Conservation (phyloP, 2,888 invertebrate species). For the Entomobrya multifasciata region DNA sequence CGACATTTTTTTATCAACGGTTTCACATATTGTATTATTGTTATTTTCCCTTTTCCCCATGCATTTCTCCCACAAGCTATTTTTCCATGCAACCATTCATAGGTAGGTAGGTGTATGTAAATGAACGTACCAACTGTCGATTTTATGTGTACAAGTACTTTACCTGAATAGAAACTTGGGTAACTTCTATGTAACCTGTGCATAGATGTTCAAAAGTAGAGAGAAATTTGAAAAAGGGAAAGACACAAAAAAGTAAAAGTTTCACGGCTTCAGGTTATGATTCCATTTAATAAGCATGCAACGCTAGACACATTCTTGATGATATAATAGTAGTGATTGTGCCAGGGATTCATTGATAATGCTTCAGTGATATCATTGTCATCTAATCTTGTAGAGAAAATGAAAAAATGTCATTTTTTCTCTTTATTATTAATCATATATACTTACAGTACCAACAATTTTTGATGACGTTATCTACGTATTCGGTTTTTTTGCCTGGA, state of each 20-base stretch:
- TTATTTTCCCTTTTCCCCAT: conserved; percentile 23
- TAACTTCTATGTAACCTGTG: not conserved
- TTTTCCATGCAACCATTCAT: conserved; percentile 59
- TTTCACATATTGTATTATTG: conserved; percentile 16
- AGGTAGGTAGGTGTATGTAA: too few species aligned
- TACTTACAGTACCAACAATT: too few species aligned
- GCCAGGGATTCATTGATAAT: conserved; percentile 44
- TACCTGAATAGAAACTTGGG: not conserved
- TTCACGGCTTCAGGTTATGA: conserved; percentile 55
- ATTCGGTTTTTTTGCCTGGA: not conserved
- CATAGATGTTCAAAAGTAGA: conserved; percentile 9
- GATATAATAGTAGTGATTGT: not conserved
- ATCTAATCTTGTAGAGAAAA: not conserved
- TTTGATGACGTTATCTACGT: not conserved
- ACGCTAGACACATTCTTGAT: conserved; percentile 50
- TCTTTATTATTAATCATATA: conserved; percentile 42
- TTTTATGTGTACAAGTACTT: not conserved
- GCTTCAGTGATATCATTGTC: conserved; percentile 59
- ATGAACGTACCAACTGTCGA: not conserved
- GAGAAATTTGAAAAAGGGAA: conserved; percentile 2
- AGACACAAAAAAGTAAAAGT: not conserved
- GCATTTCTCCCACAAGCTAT: conserved; percentile 53
- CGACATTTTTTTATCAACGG: conserved; percentile 40
- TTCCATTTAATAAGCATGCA: conserved; percentile 59
- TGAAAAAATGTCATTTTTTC: not conserved